A percentile compares a stretch with the other conserved stretches of the same genome.
Evolutionary conservation across 2,797 vertebrate genomes (phyloP).

Genomic region (Pteropus rufus): DNA sequence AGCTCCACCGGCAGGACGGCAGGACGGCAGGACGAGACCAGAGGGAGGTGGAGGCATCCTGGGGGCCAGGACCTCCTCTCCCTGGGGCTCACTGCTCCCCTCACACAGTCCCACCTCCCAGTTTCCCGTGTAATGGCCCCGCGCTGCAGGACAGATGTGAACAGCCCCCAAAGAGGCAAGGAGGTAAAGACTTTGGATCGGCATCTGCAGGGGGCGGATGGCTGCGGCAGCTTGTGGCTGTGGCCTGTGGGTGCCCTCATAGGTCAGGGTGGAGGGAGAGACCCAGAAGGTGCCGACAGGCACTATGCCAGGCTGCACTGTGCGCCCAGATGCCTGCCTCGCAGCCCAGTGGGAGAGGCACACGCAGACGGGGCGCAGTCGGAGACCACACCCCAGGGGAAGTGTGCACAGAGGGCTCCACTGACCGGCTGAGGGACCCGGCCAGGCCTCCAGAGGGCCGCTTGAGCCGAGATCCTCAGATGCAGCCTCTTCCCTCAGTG

Average conservation of each 20-base stretch:
- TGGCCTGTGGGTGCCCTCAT: too few relatives aligned
- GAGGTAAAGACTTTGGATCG: neutral
- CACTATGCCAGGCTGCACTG: too few relatives aligned
- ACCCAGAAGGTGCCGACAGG: neutral
- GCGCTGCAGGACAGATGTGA: neutral
- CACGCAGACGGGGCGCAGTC: too few relatives aligned
- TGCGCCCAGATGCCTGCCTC: rapidly evolving
- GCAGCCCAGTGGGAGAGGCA: neutral
- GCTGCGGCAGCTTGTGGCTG: neutral
- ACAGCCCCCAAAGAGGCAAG: neutral
- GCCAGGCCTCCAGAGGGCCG: neutral
- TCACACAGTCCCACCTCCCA: neutral
- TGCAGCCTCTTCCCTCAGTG: rapidly evolving
- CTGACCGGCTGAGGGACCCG: too few relatives aligned
- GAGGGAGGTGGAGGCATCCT: neutral
- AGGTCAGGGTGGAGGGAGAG: neutral
- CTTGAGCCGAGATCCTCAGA: neutral
- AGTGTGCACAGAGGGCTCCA: neutral
- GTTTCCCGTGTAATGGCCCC: rapidly evolving
- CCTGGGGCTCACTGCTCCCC: neutral
- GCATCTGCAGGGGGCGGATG: neutral
- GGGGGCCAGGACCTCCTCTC: neutral
- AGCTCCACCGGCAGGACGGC: neutral
- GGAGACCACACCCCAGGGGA: neutral
- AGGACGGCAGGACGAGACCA: neutral